These are phyloP conservation scores for Diarsia rubi DNA, from an alignment of 2,888 invertebrate species.

Conservation along the genomic window DNA sequence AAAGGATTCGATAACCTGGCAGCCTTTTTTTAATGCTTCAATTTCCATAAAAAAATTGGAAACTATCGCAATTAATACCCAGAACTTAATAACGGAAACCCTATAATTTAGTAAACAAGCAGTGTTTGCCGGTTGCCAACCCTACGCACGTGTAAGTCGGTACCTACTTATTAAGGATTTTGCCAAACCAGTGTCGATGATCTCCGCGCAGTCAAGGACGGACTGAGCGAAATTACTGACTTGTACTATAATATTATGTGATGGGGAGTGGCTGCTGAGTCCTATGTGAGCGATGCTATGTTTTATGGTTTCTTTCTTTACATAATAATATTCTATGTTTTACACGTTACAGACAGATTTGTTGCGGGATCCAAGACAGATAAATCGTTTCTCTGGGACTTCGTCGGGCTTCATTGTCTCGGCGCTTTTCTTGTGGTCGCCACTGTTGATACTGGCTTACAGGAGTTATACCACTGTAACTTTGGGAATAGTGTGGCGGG, in stretches of 20 bases:
- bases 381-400: no score
- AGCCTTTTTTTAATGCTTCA: neutral
- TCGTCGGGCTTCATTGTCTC: no score
- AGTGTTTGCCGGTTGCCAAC: conserved; percentile 30
- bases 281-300: conserved; percentile 8
- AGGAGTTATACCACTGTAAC: no score
- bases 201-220: conserved; percentile 73
- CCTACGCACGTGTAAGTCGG: conserved; percentile 59
- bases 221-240: conserved; percentile 41
- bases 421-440: no score
- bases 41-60: conserved; percentile 14
- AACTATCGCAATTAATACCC: conserved; percentile 24
- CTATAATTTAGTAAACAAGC: conserved; percentile 49
- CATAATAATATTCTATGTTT: neutral
- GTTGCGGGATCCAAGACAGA: no score
- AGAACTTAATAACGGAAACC: conserved; percentile 37
- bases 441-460: no score
- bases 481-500: no score
- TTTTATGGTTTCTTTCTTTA: neutral
- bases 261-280: neutral
- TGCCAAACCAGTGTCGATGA: conserved; percentile 70
- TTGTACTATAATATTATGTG: conserved; percentile 8
- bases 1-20: neutral
- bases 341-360: neutral
- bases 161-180: conserved; percentile 72